Percentiles rank a stretch among this genome's conserved stretches.
Conservation (phyloP, 1,140 invertebrate genomes). For the Drosophila chauvacae region DNA sequence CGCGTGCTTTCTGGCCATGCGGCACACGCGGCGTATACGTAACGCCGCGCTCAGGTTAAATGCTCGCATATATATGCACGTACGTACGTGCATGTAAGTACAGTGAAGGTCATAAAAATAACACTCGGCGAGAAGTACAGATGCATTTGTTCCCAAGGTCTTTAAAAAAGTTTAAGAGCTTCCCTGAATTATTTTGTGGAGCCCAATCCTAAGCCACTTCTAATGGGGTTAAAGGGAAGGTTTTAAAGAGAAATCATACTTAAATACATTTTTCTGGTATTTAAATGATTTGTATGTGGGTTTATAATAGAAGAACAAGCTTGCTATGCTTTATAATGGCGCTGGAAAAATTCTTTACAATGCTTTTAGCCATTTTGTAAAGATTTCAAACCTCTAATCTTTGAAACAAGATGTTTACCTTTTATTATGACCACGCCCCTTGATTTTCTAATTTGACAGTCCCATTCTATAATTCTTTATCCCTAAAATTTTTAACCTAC, state of each 20-base stretch:
- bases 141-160: constrained; percentile 2
- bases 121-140: not conserved
- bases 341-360: too few relatives aligned
- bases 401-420: too few relatives aligned
- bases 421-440: too few relatives aligned
- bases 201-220: not conserved
- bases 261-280: not conserved
- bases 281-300: too few relatives aligned
- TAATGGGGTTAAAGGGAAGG: not conserved
- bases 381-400: too few relatives aligned
- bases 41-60: constrained; percentile 49
- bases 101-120: constrained; percentile 20
- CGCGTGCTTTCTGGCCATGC: constrained; percentile 69
- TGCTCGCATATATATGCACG: constrained; percentile 15
- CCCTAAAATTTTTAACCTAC: too few relatives aligned
- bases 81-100: constrained; percentile 13
- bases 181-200: not conserved
- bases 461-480: too few relatives aligned
- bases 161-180: constrained; percentile 2
- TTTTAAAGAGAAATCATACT: too few relatives aligned
- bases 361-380: too few relatives aligned
- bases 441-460: too few relatives aligned
- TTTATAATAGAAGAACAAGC: too few relatives aligned
- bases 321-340: not conserved
- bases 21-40: constrained; percentile 55